Conservation (phyloP, 2,797 vertebrate genomes). For the Petrocephalus sullivani region DNA sequence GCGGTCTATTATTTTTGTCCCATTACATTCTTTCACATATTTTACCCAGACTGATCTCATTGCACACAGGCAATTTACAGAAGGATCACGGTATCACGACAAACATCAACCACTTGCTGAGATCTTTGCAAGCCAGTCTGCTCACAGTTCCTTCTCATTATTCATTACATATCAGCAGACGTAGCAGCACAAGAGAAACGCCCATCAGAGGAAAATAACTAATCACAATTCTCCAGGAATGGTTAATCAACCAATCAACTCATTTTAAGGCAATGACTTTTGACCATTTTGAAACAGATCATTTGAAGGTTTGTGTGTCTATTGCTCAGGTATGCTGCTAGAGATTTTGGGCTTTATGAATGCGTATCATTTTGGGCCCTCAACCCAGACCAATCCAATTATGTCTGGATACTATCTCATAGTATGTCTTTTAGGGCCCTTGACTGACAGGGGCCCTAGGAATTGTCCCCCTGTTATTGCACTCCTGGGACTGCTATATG, state of each 20-base stretch:
- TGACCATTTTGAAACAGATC: background rate
- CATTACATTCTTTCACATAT: constrained; percentile 65
- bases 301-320: background rate
- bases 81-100: constrained; percentile 57
- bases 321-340: background rate
- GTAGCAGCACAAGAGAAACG: constrained; percentile 27
- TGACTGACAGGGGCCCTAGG: no score
- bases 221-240: background rate
- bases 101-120: constrained; percentile 55
- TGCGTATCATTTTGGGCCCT: no score
- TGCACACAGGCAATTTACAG: constrained; percentile 57
- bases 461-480: no score
- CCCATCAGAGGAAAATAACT: background rate
- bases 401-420: no score
- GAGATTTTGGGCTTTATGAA: no score
- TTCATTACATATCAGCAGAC: constrained; percentile 48
- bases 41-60: constrained; percentile 59
- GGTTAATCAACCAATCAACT: background rate
- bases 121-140: constrained; percentile 56
- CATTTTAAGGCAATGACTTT: background rate
- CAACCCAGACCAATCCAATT: no score
- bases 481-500: background rate
- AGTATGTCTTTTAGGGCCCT: no score
- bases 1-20: constrained; percentile 57
- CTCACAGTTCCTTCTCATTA: constrained; percentile 57